Evolutionary conservation across 1,140 invertebrate genomes (phyloP).

Genomic region (Belonocnema kinseyi): DNA sequence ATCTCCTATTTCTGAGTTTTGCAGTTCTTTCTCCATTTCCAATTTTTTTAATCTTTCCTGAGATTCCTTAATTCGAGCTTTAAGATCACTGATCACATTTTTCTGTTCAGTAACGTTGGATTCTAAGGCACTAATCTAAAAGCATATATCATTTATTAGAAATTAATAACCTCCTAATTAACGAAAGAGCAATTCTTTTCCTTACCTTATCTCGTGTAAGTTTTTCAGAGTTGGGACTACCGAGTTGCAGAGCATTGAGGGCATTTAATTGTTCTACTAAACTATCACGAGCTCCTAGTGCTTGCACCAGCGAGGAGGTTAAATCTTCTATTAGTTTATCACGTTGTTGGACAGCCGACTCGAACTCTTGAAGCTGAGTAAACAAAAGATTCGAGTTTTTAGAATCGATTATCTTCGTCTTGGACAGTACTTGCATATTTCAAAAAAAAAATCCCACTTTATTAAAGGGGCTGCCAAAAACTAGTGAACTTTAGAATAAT

Average conservation of each 20-base stretch:
- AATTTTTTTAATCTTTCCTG: conserved; percentile 56
- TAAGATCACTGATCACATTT: conserved; percentile 52
- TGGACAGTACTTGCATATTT: too few species aligned
- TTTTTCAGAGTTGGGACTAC: conserved; percentile 43
- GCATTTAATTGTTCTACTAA: conserved; percentile 59
- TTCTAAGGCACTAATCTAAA: conserved; percentile 57
- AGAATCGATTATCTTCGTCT: too few species aligned
- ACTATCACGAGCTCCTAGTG: conserved; percentile 63
- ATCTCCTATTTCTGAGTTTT: conserved; percentile 59
- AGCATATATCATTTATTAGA: conserved; percentile 19
- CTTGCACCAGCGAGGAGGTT: conserved; percentile 65
- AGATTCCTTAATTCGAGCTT: conserved; percentile 52
- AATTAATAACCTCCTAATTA: conserved; percentile 15
- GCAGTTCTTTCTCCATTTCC: conserved; percentile 60
- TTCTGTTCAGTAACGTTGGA: conserved; percentile 50
- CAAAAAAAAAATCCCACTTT: too few species aligned
- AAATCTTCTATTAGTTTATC: conserved; percentile 70
- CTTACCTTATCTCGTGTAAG: conserved; percentile 60
- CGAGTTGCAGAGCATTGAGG: conserved; percentile 54
- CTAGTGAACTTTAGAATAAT: too few species aligned
- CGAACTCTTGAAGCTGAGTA: conserved; percentile 66
- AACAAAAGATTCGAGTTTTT: conserved; percentile 35
- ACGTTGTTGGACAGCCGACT: conserved; percentile 64
- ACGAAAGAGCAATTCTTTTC: neutral
- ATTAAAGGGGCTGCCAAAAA: too few species aligned